phyloP scores from a whole-genome alignment of 2,888 invertebrate genomes.

The Melipona beecheii region DNA sequence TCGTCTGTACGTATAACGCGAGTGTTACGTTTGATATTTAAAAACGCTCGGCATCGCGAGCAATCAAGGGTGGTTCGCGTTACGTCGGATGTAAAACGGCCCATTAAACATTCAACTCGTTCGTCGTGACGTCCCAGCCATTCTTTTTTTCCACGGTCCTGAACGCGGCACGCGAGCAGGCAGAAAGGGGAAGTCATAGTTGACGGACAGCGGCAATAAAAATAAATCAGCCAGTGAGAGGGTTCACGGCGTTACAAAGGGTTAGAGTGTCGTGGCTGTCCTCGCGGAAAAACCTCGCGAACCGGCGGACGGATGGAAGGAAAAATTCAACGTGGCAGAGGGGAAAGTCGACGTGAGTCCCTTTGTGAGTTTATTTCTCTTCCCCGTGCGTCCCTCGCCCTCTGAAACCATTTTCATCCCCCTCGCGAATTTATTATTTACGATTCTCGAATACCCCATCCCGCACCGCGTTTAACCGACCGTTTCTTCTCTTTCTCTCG shows the following conservation, averaged over 20 bases:
- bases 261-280: conserved; percentile 35
- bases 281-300: not conserved
- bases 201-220: conserved; percentile 55
- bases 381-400: not conserved
- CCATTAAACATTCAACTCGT: conserved; percentile 47
- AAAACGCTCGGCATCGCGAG: conserved; percentile 25
- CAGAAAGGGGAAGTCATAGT: conserved; percentile 42
- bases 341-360: conserved; percentile 3
- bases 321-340: conserved; percentile 11
- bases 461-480: not conserved
- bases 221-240: conserved; percentile 47
- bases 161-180: conserved; percentile 32
- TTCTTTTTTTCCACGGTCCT: conserved; percentile 29
- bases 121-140: conserved; percentile 36
- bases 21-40: conserved; percentile 21
- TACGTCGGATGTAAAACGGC: conserved; percentile 47
- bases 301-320: not conserved
- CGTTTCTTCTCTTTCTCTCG: not conserved
- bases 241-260: conserved; percentile 33
- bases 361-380: conserved; percentile 33
- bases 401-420: not conserved
- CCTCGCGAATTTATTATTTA: conserved; percentile 40
- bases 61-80: conserved; percentile 42
- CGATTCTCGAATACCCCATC: conserved; percentile 14
- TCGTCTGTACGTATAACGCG: too few relatives aligned